Percentiles rank a stretch among this genome's conserved stretches.
Conservation (phyloP, 2,113 vertebrate species). For the Cavia aperea region DNA sequence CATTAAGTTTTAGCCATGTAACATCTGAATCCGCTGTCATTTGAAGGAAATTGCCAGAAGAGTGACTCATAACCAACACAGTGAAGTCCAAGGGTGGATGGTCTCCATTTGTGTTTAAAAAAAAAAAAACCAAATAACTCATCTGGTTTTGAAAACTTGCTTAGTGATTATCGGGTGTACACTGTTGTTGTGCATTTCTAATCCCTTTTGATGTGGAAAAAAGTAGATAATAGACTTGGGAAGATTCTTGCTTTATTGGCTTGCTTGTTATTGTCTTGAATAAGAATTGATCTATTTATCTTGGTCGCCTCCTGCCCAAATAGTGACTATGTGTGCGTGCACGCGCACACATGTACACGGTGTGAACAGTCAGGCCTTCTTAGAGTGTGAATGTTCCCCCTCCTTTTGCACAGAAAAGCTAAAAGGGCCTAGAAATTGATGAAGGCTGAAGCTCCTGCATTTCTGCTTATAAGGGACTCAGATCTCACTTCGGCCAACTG, state of each 20-base stretch:
- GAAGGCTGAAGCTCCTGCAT: neutral
- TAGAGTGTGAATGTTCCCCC: neutral
- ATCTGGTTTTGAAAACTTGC: slow-evolving; percentile 45
- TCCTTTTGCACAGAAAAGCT: neutral
- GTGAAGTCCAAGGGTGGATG: neutral
- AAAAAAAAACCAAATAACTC: slow-evolving; percentile 1
- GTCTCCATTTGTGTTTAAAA: slow-evolving; percentile 54
- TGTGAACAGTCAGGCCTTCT: neutral
- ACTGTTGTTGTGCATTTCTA: neutral
- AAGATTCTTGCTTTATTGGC: neutral
- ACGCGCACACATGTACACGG: neutral
- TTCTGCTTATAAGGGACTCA: slow-evolving; percentile 54
- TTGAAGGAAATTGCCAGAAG: slow-evolving; percentile 4
- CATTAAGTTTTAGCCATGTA: slow-evolving; percentile 17
- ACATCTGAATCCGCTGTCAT: slow-evolving; percentile 17
- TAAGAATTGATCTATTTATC: slow-evolving; percentile 59
- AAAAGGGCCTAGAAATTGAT: slow-evolving; percentile 33
- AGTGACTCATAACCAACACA: slow-evolving; percentile 37
- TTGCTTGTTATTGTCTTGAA: slow-evolving; percentile 60
- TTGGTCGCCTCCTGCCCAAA: slow-evolving; percentile 26
- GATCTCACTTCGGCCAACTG: neutral
- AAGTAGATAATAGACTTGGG: neutral
- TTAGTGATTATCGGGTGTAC: slow-evolving; percentile 2
- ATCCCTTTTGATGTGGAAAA: slow-evolving; percentile 41
- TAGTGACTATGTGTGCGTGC: slow-evolving; percentile 59